These are phyloP conservation scores for Scaptomyza parva DNA, from an alignment of 2,888 invertebrate species.

Conservation along the genomic window DNA sequence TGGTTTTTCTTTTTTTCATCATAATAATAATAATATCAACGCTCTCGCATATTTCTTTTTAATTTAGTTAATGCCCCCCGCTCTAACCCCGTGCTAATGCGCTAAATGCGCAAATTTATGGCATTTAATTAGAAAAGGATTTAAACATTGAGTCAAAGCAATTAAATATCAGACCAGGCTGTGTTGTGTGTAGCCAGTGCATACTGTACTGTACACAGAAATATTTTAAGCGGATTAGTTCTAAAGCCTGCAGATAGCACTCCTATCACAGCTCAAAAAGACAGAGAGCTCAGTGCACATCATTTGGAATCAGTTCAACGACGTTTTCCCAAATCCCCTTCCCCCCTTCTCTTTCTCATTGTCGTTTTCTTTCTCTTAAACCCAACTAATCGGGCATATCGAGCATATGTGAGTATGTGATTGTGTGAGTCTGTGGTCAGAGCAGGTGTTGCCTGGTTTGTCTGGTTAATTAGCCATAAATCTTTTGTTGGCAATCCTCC, in stretches of 20 bases:
- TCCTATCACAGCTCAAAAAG: slow-evolving; percentile 33
- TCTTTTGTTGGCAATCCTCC: slow-evolving; percentile 31
- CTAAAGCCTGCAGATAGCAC: neutral
- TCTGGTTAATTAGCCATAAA: slow-evolving; percentile 37
- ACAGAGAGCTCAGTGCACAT: slow-evolving; percentile 30
- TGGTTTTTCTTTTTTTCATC: slow-evolving; percentile 20
- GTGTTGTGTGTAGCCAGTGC: slow-evolving; percentile 21
- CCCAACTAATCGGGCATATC: slow-evolving; percentile 13
- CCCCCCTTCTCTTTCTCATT: neutral
- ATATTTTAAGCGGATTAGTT: slow-evolving; percentile 47
- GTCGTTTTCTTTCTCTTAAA: neutral
- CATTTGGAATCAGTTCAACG: slow-evolving; percentile 9
- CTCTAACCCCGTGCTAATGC: neutral
- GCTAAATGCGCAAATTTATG: slow-evolving; percentile 55
- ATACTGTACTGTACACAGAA: slow-evolving; percentile 28
- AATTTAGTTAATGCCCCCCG: slow-evolving; percentile 64
- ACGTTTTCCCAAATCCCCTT: too few relatives aligned
- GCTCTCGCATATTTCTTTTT: slow-evolving; percentile 48
- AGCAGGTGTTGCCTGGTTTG: slow-evolving; percentile 36
- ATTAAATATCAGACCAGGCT: slow-evolving; percentile 36
- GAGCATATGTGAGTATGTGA: neutral
- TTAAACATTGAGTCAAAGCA: slow-evolving; percentile 29
- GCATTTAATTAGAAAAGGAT: slow-evolving; percentile 65
- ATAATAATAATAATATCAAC: slow-evolving; percentile 26
- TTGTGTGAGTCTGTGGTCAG: slow-evolving; percentile 9